phyloP scores from a whole-genome alignment of 2,797 vertebrate genomes.

The Nannoperca australis region DNA sequence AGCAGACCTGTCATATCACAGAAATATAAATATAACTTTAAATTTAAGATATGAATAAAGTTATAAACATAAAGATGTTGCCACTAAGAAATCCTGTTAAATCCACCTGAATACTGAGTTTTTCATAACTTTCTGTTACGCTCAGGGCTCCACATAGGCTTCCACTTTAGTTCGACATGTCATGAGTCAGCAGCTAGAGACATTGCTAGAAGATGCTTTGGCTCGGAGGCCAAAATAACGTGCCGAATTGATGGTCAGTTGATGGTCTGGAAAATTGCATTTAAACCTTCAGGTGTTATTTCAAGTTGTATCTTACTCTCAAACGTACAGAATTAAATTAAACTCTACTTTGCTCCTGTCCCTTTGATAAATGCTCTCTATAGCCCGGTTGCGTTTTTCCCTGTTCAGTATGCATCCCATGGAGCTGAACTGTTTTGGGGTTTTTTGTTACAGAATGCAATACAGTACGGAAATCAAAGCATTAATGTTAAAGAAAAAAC shows the following conservation, averaged over 20 bases:
- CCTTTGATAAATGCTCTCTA: slow-evolving; percentile 70
- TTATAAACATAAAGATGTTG: slow-evolving; percentile 16
- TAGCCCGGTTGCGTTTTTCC: slow-evolving; percentile 27
- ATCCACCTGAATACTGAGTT: slow-evolving; percentile 31
- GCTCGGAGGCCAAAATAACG: slow-evolving; percentile 73
- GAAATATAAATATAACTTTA: not conserved
- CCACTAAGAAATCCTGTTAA: slow-evolving; percentile 24
- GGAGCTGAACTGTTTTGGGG: slow-evolving; percentile 36
- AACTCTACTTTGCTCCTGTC: slow-evolving; percentile 67
- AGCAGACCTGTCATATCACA: slow-evolving; percentile 54
- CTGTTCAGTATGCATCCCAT: slow-evolving; percentile 44
- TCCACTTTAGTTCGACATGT: slow-evolving; percentile 52
- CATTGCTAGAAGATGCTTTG: slow-evolving; percentile 69
- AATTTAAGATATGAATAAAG: slow-evolving; percentile 42
- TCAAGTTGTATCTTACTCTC: slow-evolving; percentile 75
- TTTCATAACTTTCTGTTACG: slow-evolving; percentile 29
- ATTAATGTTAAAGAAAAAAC: slow-evolving; percentile 20
- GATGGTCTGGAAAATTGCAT: slow-evolving; percentile 89
- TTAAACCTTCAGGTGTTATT: slow-evolving; percentile 86
- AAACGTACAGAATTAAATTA: slow-evolving; percentile 80
- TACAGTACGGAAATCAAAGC: slow-evolving; percentile 35
- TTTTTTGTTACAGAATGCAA: slow-evolving; percentile 41
- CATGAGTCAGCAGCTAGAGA: slow-evolving; percentile 83
- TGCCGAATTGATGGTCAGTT: slow-evolving; percentile 84
- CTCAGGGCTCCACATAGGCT: slow-evolving; percentile 33